Evolutionary conservation across 2,888 invertebrate genomes (phyloP).

Genomic region (Podotricha telesiphe): DNA sequence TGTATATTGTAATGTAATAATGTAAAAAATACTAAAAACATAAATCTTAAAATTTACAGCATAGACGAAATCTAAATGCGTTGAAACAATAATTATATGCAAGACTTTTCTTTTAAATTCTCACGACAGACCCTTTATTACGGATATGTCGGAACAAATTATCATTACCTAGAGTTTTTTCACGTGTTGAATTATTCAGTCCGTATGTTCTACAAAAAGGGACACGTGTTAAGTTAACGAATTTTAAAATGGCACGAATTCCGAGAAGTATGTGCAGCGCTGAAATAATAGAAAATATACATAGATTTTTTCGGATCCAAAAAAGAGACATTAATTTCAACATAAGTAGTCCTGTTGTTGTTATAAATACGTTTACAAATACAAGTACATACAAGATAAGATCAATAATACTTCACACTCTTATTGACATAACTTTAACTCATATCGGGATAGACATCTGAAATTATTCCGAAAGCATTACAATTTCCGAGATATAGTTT

Average conservation of each 20-base stretch:
- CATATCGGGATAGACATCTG: too few relatives aligned
- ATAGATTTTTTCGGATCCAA: too few relatives aligned
- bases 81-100: background rate
- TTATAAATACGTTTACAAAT: too few relatives aligned
- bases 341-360: too few relatives aligned
- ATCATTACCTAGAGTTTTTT: slow-evolving; percentile 43
- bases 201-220: slow-evolving; percentile 42
- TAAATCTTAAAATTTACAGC: background rate
- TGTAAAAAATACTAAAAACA: background rate
- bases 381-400: background rate
- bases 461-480: too few relatives aligned
- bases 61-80: background rate
- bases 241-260: slow-evolving; percentile 28
- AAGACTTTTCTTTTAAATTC: background rate
- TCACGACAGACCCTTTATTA: slow-evolving; percentile 11
- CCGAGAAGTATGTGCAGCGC: slow-evolving; percentile 3
- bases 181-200: slow-evolving; percentile 51
- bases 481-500: slow-evolving; percentile 25
- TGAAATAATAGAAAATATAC: slow-evolving; percentile 16
- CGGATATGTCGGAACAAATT: slow-evolving; percentile 46
- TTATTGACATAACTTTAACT: background rate
- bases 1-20: background rate
- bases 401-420: background rate
- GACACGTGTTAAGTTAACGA: slow-evolving; percentile 47
- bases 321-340: too few relatives aligned